Evolutionary conservation across 2,797 vertebrate species (phyloP), one percentile per base, ranked within the genome.

Genomic region (Pogonophryne albipinna): DNA sequence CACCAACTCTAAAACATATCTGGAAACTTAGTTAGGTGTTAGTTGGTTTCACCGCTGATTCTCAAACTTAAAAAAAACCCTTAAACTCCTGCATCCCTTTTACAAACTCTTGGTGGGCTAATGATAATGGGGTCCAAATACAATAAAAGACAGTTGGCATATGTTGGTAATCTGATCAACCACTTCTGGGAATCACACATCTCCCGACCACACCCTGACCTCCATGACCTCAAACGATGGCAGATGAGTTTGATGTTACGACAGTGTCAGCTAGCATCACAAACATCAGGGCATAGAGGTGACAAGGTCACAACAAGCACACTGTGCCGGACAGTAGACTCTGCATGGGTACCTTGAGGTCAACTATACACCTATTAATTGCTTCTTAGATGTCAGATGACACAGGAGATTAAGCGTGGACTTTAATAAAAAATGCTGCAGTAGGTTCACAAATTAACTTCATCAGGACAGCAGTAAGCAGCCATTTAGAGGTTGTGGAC

Each of bases 241-340:
- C 80, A 82, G 55, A 57, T 59, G 49, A 68, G 78, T 83, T 82
- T 82, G 31, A 78, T 77, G 74, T 77, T 71, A 61, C 20, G 46
- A 42, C 61, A 49, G 46, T 72, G 67, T 78, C 72, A 78, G 64
- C 58, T 55, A 57, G n/a, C 58, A 16, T 49, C 19, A 70, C 38
- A 78, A 74, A 76, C 70, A 73, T 69, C 69, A 38, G 52, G 12
- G 19, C 53, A 34, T 14, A 50, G 17, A 72, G 51, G 50, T 71
- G 47, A 74, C 31, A 77, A 27, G 71, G 27, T 62, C 58, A 57
- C 1, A 14, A 63, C 34, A 69, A 51, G 61, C 70, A 19, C 10
- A 9, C 13, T 38, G 13, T 62, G 38, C 61, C 44, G 52, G n/a
- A 31, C 20, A 3, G 10, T 62, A 49, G 57, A 49, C 19, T n/a